A percentile compares a stretch with the other conserved stretches of the same genome.
Evolutionary conservation across 2,888 invertebrate genomes (phyloP).

Genomic region (Litoditis marina): DNA sequence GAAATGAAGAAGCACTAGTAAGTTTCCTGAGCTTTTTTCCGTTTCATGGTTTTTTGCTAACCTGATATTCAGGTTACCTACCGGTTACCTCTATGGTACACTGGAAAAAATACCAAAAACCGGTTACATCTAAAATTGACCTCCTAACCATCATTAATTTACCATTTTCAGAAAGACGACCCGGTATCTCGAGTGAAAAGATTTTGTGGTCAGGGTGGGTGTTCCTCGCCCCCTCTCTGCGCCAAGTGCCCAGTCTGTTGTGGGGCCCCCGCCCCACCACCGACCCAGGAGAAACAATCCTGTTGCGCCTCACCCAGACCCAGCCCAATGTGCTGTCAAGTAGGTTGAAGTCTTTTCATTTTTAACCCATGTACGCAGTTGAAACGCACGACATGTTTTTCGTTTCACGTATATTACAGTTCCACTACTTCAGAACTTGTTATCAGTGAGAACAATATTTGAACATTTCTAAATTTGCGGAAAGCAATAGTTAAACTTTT

Average conservation of each 20-base stretch:
- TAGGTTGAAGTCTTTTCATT: too few relatives aligned
- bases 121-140: not conserved
- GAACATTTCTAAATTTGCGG: not conserved
- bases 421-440: too few relatives aligned
- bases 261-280: constrained; percentile 9
- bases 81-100: too few relatives aligned
- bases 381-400: too few relatives aligned
- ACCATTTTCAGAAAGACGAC: not conserved
- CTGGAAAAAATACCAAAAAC: too few relatives aligned
- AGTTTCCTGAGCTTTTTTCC: too few relatives aligned
- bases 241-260: constrained; percentile 3
- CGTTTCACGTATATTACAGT: too few relatives aligned
- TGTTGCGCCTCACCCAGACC: constrained; percentile 37
- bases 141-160: not conserved
- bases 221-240: constrained; percentile 14
- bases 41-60: too few relatives aligned
- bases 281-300: constrained; percentile 5
- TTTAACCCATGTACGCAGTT: too few relatives aligned
- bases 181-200: constrained; percentile 9
- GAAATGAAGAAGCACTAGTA: too few relatives aligned
- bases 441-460: too few relatives aligned
- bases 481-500: not conserved
- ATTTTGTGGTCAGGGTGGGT: constrained; percentile 12
- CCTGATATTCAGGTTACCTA: too few relatives aligned
- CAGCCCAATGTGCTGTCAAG: constrained; percentile 27